Base-by-base conservation (phyloP, 2,888 invertebrate species). In the Cephus runcator region DNA sequence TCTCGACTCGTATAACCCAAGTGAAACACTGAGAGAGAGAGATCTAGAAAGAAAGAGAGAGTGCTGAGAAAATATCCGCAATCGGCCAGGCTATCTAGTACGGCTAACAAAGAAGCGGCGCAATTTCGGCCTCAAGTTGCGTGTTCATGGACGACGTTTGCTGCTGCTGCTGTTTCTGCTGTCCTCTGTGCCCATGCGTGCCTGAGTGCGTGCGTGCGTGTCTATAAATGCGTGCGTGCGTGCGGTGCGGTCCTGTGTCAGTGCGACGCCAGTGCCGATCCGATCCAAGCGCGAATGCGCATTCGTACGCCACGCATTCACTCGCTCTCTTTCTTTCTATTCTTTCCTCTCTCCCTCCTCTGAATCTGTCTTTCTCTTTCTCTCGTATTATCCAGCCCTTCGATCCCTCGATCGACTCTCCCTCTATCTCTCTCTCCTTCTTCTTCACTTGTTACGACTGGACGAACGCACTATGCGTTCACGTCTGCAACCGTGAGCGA, bases 251-350 rank as follows among this genome's bases (percentile, higher is more conserved):
- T 56, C 12, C 71, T 34, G 71, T 71, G 76, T 77, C 77, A 69
- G 76, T 56, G 78, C 80, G 79, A 82, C 81, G 76, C 79, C 69
- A 81, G 81, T 80, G 82, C 81, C 79, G 80, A 80, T 71, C 69
- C 78, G 77, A 77, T 36, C 73, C 75, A 76, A 75, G 76, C 77
- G 79, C 76, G 76, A 79, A 76, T 79, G 76, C 75, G 75, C 77
- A 75, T 73, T 74, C 69, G 69, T 73, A 76, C 75, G 76, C 76
- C 31, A 34, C 34, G 71, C 34, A 71, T 76, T 69, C 74, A 73
- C 73, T 79, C 74, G 33, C 73, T 71, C 69, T 73, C 75, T 75
- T 34, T 9, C 75, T 79, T 73, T 76, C 34, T 76, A 33, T 78
- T 36, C 69, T 30, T n/a, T 77, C 77, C 33, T 69, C 73, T 34